Evolutionary conservation across 2,888 invertebrate genomes (phyloP), one percentile per base, ranked within the genome.

Genomic region (Hesperia comma): DNA sequence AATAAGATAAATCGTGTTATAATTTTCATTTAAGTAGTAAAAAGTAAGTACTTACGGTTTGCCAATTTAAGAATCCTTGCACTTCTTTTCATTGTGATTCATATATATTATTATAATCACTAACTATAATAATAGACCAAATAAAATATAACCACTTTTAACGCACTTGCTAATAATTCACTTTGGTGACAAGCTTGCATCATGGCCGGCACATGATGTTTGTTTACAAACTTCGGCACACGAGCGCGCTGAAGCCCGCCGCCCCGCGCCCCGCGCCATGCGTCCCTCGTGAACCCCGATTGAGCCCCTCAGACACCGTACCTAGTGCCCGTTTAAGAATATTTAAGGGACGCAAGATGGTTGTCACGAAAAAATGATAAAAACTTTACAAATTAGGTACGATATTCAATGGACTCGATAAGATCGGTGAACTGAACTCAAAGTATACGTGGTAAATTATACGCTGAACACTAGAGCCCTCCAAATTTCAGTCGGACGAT

Each of bases 61-160:
- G 54, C 68, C 55, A 68, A 70, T 66, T 70, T 61, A 68, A 70
- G 64, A 64, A 70, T 70, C 64, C 68, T 70, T 68, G 70, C 70
- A 70, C 68, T 70, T 68, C 68, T 70, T 68, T 70, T 68, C 70
- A 66, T 68, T 68, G 64, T 68, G 61, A 69, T 69, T 67, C 43
- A 58, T 37, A 62, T 37, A 62, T 62, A 62, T 33, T 33, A 33
- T 33, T 33, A 33, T 33, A 33, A 33, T 33, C 33, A 33, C 33
- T 33, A 33, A 33, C 33, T 33, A 33, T 33, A 33, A 33, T 33
- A 33, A 33, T 33, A 33, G 33, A 33, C 33, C 33, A 33, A 57
- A 57, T 57, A 57, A 57, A n/a, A n/a, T n/a, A 57, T 57, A 37
- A 57, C 41, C 57, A 57, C 57, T 57, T 57, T 57, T 57, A 57